These are phyloP conservation scores for Latrodectus elegans DNA, from an alignment of 2,888 invertebrate species.

Conservation along the genomic window DNA sequence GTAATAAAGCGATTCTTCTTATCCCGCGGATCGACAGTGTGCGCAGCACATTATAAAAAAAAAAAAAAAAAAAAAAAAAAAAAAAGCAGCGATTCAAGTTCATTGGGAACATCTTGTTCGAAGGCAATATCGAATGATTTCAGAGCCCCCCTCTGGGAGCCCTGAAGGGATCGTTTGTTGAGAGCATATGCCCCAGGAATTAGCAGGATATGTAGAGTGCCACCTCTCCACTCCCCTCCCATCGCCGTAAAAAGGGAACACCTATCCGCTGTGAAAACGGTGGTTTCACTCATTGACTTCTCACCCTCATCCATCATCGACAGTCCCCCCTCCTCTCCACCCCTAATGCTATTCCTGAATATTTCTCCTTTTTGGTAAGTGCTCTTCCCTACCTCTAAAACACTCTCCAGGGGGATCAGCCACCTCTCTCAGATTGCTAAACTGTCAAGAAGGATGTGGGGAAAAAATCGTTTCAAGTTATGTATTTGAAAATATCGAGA, in stretches of 20 bases:
- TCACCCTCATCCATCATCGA: slow-evolving; percentile 36
- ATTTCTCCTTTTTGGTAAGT: neutral
- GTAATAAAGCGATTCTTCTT: too few relatives aligned
- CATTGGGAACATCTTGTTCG: slow-evolving; percentile 52
- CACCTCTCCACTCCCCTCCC: neutral
- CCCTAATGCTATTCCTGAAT: neutral
- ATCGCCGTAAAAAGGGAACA: slow-evolving; percentile 39
- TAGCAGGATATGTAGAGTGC: slow-evolving; percentile 28
- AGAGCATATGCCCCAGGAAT: slow-evolving; percentile 58
- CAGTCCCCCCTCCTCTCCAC: slow-evolving; percentile 8
- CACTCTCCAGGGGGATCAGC: too few relatives aligned
- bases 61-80: too few relatives aligned
- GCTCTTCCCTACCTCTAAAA: too few relatives aligned
- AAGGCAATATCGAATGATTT: slow-evolving; percentile 10
- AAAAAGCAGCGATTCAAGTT: neutral
- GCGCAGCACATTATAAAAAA: too few relatives aligned
- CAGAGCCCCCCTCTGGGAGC: neutral
- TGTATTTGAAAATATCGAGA: too few relatives aligned
- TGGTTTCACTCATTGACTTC: slow-evolving; percentile 63
- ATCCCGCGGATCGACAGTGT: too few relatives aligned
- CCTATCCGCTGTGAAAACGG: slow-evolving; percentile 69
- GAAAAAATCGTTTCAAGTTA: too few relatives aligned
- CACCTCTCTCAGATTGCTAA: too few relatives aligned
- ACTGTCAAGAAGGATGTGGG: too few relatives aligned
- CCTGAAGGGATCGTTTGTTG: slow-evolving; percentile 19